These are phyloP conservation scores for Andrena hattorfiana DNA, from an alignment of 2,888 invertebrate genomes.

Conservation along the genomic window DNA sequence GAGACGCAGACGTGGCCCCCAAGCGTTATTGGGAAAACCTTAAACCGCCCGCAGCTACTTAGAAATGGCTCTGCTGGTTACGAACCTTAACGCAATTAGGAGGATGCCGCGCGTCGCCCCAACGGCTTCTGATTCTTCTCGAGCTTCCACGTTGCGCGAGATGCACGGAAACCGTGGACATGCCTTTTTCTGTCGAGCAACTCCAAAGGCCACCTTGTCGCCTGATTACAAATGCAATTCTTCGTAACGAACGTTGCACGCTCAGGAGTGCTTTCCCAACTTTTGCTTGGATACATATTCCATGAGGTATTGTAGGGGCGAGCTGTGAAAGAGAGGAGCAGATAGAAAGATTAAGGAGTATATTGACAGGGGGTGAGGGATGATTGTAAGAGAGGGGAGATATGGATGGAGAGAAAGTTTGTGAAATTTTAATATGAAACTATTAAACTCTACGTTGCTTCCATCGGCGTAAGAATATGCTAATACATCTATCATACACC, in stretches of 20 bases:
- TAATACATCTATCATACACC: neutral
- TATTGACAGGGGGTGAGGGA: no score
- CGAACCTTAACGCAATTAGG: constrained; percentile 59
- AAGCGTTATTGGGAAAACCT: constrained; percentile 52
- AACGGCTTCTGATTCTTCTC: constrained; percentile 63
- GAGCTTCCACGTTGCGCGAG: constrained; percentile 31
- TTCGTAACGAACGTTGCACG: no score
- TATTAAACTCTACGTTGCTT: no score
- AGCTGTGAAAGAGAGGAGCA: no score
- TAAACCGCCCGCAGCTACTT: constrained; percentile 50
- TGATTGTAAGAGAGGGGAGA: no score
- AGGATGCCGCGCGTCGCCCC: constrained; percentile 48
- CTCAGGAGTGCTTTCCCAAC: no score
- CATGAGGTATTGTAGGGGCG: no score
- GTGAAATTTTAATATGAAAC: neutral
- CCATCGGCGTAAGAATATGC: neutral
- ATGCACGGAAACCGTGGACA: constrained; percentile 17
- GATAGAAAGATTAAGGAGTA: no score
- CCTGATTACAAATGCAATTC: constrained; percentile 24
- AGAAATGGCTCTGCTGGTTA: constrained; percentile 39
- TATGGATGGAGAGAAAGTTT: neutral
- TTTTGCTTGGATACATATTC: no score
- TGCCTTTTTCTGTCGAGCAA: neutral
- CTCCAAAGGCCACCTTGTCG: constrained; percentile 14
- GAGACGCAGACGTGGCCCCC: neutral